Conservation (phyloP, 2,888 invertebrate species). For the Ellobium chinense region DNA sequence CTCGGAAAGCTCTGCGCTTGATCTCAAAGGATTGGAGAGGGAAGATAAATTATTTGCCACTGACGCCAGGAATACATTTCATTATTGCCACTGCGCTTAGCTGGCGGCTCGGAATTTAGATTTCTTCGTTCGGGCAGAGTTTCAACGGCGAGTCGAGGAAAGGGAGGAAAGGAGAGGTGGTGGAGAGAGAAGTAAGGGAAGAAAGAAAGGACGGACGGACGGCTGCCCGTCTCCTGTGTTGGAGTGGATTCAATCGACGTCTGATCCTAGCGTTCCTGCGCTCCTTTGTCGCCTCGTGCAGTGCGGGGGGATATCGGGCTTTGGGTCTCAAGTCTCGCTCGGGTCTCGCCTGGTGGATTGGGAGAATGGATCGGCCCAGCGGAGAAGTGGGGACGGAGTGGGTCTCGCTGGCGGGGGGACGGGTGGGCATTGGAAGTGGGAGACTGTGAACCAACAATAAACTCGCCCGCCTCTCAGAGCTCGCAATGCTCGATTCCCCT, state of each 20-base stretch:
- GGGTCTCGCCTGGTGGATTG: conserved; percentile 5
- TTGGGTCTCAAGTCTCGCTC: neutral
- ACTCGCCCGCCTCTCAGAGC: conserved; percentile 14
- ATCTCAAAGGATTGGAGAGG: neutral
- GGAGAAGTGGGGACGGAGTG: neutral
- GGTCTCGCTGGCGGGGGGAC: too few species aligned
- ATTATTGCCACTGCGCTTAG: conserved; percentile 7
- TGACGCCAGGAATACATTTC: neutral
- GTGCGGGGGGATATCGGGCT: conserved; percentile 11
- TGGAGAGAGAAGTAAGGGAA: neutral
- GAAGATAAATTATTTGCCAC: conserved; percentile 1
- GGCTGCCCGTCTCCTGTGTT: neutral
- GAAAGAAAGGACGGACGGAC: neutral
- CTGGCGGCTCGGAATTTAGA: neutral
- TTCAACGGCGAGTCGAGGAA: conserved; percentile 1
- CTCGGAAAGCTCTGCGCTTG: neutral
- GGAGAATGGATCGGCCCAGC: conserved; percentile 34
- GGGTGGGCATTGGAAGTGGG: conserved; percentile 20
- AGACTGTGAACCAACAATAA: conserved; percentile 13
- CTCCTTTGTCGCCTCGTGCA: conserved; percentile 35
- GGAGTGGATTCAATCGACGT: conserved; percentile 32
- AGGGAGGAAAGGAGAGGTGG: neutral
- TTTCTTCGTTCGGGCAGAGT: neutral
- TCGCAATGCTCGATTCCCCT: conserved; percentile 19
- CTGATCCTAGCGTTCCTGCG: conserved; percentile 5